Base-by-base conservation (phyloP, 2,113 vertebrate genomes). In the Cyprinodon tularosa region DNA sequence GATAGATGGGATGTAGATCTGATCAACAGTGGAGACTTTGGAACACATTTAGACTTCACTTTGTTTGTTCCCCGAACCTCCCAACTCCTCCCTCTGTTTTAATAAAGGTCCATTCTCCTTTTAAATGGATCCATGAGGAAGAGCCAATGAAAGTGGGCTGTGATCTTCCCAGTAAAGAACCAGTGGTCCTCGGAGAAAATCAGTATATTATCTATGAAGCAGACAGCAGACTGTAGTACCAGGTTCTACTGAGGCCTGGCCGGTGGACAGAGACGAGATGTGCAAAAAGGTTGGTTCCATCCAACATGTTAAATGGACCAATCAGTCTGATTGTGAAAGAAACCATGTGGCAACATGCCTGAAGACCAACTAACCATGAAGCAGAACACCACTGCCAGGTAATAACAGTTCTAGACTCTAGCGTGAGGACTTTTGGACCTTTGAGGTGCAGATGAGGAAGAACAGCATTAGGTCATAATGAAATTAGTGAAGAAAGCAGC, bases 321-420 rank as follows among this genome's bases (percentile, higher is more conserved):
- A 85, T 63, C 62, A 29, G 38, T 15, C 29, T 78, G 81, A 82
- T 80, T 78, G 65, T 81, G 75, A 92, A 69, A 82, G 81, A 82
- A 85, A 84, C 73, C 81, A 84, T 79, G 83, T 75, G 76, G 77
- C 65, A 4, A 36, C 63, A 50, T 29, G 29, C 66, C 70, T 17
- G 44, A 74, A 81, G 50, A 72, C 76, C 82, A 89, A 90, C 80
- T 87, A 88, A 81, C 67, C 80, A 60, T 82, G 40, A 88, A 81
- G 71, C 8, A 17, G 4, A 29, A 76, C 63, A 70, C 74, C 65
- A 86, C 68, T 85, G 77, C 74, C 77, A 84, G 66, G 66, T 67
- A 80, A 83, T 78, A 84, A 86, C 82, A 68, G 57, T 66, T 86
- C 85, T 73, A 83, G 66, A 63, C 72, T 76, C 39, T 22, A 66